Base-by-base conservation (phyloP, 2,888 invertebrate species). In the Heliconius erato region DNA sequence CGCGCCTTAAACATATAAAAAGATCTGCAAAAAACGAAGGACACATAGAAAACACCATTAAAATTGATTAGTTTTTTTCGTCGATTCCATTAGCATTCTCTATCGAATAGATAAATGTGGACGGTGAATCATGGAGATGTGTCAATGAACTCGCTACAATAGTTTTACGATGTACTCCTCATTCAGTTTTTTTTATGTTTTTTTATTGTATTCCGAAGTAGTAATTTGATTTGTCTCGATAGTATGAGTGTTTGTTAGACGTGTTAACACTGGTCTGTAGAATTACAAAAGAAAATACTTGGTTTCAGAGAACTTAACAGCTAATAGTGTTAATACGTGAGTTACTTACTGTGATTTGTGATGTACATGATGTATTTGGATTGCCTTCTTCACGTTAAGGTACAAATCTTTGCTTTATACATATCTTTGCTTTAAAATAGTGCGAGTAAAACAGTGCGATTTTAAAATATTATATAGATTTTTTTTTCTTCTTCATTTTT, bases 21-120 rank as follows among this genome's bases (percentile, higher is more conserved):
- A 91, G 88, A 83, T 59, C 82, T 83, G 90, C 91, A 92, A 92
- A 93, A 93, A 93, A 84, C 85, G 89, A 90, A 91, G 90, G 91
- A 92, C 89, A 90, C 23, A 87, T 91, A 89, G 90, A 91, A 90
- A 91, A 90, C 91, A 89, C 90, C 89, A 90, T 91, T 89, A 88
- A 89, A 89, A 92, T 92, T 91, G 91, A 92, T 92, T 91, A 92
- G 87, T 94, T 92, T 94, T 92, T 89, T 88, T 79, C 83, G 79
- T 86, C 84, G 85, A 86, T 86, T 85, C 85, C 86, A 88, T 85
- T 88, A 87, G 86, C 84, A 88, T 85, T 85, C 86, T 88, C 86
- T 77, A 86, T 87, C 83, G 84, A 84, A 79, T 88, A 90, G 92
- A 92, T 93, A 91, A 91, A 92, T 90, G 87, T 83, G 80, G 86